Evolutionary conservation across 1,140 invertebrate species (phyloP).

Genomic region (Thaumatotibia leucotreta): DNA sequence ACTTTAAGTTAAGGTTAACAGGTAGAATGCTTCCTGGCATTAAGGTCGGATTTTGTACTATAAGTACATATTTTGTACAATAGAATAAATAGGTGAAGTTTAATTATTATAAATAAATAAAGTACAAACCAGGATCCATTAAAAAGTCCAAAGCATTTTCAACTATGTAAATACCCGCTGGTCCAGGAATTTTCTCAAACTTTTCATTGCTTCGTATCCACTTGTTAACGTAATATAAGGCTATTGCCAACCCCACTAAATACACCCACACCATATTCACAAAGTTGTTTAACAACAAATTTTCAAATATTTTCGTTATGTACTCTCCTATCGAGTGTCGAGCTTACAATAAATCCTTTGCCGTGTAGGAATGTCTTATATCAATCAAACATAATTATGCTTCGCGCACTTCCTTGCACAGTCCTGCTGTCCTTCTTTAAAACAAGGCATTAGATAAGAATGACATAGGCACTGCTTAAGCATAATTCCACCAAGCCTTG

Average conservation of each 20-base stretch:
- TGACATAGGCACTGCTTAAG: too few species aligned
- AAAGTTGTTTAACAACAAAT: not conserved
- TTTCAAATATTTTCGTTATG: not conserved
- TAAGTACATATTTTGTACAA: not conserved
- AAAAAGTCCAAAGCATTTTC: constrained; percentile 46
- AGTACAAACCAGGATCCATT: constrained; percentile 35
- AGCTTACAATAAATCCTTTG: not conserved
- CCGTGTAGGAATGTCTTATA: not conserved
- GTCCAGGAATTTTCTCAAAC: constrained; percentile 45
- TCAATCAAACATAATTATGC: too few species aligned
- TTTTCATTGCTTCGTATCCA: constrained; percentile 21
- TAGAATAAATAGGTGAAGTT: not conserved
- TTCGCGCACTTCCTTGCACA: not conserved
- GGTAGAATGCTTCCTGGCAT: too few species aligned
- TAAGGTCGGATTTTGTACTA: too few species aligned
- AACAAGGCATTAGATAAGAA: too few species aligned
- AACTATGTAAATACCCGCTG: constrained; percentile 31
- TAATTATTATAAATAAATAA: not conserved
- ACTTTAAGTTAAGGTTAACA: too few species aligned
- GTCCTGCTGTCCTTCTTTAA: too few species aligned
- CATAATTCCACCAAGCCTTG: too few species aligned
- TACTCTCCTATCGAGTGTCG: not conserved
- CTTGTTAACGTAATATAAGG: not conserved
- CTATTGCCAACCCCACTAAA: not conserved
- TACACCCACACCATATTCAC: not conserved